Base-by-base conservation (phyloP, 2,888 invertebrate species). In the Drosophila merina region DNA sequence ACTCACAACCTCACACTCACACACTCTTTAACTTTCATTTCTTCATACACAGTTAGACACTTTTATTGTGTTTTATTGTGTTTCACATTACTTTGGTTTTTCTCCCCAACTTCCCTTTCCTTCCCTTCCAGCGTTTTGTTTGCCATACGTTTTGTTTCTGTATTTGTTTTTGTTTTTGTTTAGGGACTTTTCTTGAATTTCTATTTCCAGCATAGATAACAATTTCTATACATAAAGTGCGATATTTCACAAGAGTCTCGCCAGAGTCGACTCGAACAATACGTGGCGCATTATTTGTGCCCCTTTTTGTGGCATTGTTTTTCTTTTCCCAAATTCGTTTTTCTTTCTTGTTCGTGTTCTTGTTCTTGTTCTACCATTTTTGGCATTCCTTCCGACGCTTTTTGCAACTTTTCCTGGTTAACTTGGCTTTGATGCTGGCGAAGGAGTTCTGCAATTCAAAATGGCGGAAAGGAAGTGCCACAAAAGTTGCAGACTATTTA, bases 21-120 rank as follows among this genome's bases (percentile, higher is more conserved):
- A 36, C 45, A 63, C 71, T 79, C 63, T 77, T 81, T 78, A 82
- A 82, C 88, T 84, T 88, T 84, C 86, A 81, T 84, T 88, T 88
- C 88, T 84, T 78, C 66, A 73, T 67, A 76, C 76, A 78, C 76
- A 78, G 81, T 88, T 78, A 80, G 85, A 88, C 81, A 86, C 72
- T 84, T 86, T 84, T 88, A 78, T 84, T 88, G 86, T 88, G 81
- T 73, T 88, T 84, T 36, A 36, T 36, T 36, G 12, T 36, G 12
- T 36, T 36, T 36, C 74, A 78, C 79, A 71, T 78, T 76, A 71
- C 68, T 77, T 72, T 50, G 50, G 50, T 60, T 60, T 57, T 25
- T 31, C 20, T 20, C 20, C 2, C 20, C 20, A 20, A 20, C 20
- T 20, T 20, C 10, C 10, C 4, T n/a, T 40, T 56, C 31, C 36